Evolutionary conservation across 2,797 vertebrate genomes (phyloP).

Genomic region (Phrynocephalus forsythii): DNA sequence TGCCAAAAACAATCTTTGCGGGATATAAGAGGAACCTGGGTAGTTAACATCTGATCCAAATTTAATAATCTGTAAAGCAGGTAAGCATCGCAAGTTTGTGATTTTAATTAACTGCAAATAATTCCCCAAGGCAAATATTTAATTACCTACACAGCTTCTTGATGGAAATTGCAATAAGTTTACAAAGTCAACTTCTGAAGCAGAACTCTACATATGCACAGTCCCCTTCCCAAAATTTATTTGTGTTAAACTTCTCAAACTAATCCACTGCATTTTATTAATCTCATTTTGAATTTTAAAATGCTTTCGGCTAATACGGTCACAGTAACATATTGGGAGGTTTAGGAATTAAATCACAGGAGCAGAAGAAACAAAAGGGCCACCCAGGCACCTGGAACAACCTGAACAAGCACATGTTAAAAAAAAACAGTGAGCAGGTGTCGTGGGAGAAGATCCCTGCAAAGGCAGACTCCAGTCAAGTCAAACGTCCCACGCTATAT

Average conservation of each 20-base stretch:
- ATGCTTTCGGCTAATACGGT: conserved; percentile 22
- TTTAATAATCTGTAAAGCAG: conserved; percentile 78
- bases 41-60: conserved; percentile 77
- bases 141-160: conserved; percentile 78
- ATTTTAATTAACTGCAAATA: conserved; percentile 83
- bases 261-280: conserved; percentile 53
- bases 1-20: conserved; percentile 68
- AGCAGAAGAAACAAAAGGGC: background rate
- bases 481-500: background rate
- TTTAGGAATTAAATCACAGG: conserved; percentile 28
- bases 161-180: conserved; percentile 69
- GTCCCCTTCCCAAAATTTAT: conserved; percentile 58
- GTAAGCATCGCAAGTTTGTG: conserved; percentile 68
- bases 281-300: conserved; percentile 41
- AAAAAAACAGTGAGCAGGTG: background rate
- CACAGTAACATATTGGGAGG: background rate
- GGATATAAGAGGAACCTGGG: conserved; percentile 66
- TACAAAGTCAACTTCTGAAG: conserved; percentile 71
- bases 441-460: conserved; percentile 1
- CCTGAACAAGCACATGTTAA: background rate
- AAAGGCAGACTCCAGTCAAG: background rate
- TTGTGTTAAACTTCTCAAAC: conserved; percentile 59
- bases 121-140: conserved; percentile 79
- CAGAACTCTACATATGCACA: conserved; percentile 48
- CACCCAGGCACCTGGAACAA: background rate